phyloP scores from a whole-genome alignment of 2,888 invertebrate genomes.

The Leucoma salicis region DNA sequence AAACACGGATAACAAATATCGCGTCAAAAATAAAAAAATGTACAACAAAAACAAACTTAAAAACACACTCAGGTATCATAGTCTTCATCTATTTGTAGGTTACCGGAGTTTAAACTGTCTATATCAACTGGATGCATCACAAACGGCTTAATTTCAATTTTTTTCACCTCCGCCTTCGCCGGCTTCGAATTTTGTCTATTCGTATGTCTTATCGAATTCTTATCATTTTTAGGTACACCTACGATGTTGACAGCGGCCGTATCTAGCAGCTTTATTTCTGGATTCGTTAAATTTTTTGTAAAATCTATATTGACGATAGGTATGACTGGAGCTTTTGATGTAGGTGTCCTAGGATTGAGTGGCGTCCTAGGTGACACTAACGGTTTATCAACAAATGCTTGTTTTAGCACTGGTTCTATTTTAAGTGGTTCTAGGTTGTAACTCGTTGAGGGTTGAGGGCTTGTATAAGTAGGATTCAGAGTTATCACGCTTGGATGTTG shows the following conservation, averaged over 20 bases:
- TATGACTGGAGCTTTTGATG: constrained; percentile 48
- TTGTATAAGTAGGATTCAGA: constrained; percentile 62
- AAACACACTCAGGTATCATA: constrained; percentile 75
- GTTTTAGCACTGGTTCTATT: constrained; percentile 47
- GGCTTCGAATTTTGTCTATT: constrained; percentile 60
- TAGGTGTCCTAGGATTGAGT: constrained; percentile 30
- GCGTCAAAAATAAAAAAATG: constrained; percentile 36
- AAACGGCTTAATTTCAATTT: constrained; percentile 44
- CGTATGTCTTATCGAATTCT: constrained; percentile 36
- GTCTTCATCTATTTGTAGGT: constrained; percentile 77
- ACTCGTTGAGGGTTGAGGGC: constrained; percentile 70
- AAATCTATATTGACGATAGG: constrained; percentile 74
- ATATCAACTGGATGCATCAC: constrained; percentile 49
- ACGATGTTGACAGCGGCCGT: constrained; percentile 45
- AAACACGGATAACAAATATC: constrained; percentile 36
- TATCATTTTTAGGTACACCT: constrained; percentile 43
- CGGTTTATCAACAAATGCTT: constrained; percentile 24
- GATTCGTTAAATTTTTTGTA: constrained; percentile 58
- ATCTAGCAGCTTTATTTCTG: constrained; percentile 70
- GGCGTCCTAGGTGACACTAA: constrained; percentile 23
- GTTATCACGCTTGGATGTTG: constrained; percentile 65
- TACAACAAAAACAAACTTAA: constrained; percentile 45
- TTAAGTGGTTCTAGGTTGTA: constrained; percentile 50
- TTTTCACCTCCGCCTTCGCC: constrained; percentile 51
- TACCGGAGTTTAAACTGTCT: constrained; percentile 66